Conservation (phyloP, 1,140 invertebrate species). For the Episyrphus balteatus region DNA sequence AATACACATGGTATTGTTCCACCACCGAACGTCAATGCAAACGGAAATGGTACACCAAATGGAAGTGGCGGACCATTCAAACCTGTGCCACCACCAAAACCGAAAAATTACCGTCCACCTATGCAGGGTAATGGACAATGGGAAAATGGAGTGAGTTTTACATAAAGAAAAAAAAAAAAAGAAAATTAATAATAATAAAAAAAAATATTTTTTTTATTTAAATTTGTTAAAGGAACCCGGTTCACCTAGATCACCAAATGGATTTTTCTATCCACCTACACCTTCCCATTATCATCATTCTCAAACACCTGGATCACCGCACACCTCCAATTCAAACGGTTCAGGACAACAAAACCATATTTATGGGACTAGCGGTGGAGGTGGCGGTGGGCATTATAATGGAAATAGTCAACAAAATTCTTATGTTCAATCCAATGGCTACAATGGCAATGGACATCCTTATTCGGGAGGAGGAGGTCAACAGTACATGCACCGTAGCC, state of each 20-base stretch:
- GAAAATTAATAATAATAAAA: background rate
- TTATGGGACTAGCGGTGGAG: conserved; percentile 13
- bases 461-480: conserved; percentile 1
- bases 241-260: conserved; percentile 33
- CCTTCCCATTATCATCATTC: conserved; percentile 40
- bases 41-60: conserved; percentile 27
- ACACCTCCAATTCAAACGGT: conserved; percentile 16
- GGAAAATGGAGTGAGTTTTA: conserved; percentile 33
- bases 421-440: conserved; percentile 24
- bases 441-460: conserved; percentile 34
- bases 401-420: conserved; percentile 15
- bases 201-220: background rate
- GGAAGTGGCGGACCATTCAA: conserved; percentile 55
- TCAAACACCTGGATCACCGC: conserved; percentile 29
- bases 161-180: background rate
- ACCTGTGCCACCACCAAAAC: conserved; percentile 81
- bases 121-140: conserved; percentile 23
- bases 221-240: conserved; percentile 23
- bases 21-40: conserved; percentile 19
- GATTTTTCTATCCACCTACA: conserved; percentile 35
- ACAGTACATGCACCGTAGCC: conserved; percentile 43
- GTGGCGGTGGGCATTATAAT: conserved; percentile 11
- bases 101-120: conserved; percentile 78
- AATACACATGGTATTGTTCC: conserved; percentile 20
- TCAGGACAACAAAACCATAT: conserved; percentile 16